A percentile compares a stretch with the other conserved stretches of the same genome.
Conservation (phyloP, 2,888 invertebrate genomes). For the Itoplectis maculator region DNA sequence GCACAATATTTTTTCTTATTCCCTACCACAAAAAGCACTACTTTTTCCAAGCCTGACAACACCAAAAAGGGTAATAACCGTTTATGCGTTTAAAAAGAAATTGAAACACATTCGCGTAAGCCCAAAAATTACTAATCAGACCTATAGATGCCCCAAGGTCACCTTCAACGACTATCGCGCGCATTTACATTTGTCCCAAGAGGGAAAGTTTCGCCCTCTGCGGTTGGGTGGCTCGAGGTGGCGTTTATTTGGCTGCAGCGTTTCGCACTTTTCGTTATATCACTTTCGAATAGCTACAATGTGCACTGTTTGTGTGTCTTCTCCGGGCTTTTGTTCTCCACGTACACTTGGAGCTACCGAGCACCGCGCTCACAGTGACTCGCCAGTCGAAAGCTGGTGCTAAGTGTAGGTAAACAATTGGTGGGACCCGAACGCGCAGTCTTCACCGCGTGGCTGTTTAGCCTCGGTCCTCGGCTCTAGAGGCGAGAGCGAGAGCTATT, state of each 20-base stretch:
- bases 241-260: background rate
- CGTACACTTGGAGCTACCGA: background rate
- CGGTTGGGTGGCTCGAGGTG: background rate
- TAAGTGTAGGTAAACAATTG: background rate
- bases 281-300: background rate
- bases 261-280: slow-evolving; percentile 15
- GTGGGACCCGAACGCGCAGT: background rate
- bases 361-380: background rate
- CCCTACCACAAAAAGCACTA: too few species aligned
- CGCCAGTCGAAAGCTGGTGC: background rate
- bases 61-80: too few species aligned
- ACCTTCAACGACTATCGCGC: background rate
- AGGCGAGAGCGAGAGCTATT: slow-evolving; percentile 45
- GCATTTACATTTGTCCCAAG: background rate
- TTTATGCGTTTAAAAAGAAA: background rate
- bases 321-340: background rate
- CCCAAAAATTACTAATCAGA: background rate
- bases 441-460: background rate
- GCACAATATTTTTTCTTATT: too few species aligned
- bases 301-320: background rate
- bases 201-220: background rate
- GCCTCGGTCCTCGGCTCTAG: slow-evolving; percentile 1
- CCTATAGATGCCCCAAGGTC: background rate
- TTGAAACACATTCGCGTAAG: background rate
- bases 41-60: too few species aligned